A percentile compares a stretch with the other conserved stretches of the same genome.
Conservation (phyloP, 2,113 vertebrate species). For the Myotis brandtii region DNA sequence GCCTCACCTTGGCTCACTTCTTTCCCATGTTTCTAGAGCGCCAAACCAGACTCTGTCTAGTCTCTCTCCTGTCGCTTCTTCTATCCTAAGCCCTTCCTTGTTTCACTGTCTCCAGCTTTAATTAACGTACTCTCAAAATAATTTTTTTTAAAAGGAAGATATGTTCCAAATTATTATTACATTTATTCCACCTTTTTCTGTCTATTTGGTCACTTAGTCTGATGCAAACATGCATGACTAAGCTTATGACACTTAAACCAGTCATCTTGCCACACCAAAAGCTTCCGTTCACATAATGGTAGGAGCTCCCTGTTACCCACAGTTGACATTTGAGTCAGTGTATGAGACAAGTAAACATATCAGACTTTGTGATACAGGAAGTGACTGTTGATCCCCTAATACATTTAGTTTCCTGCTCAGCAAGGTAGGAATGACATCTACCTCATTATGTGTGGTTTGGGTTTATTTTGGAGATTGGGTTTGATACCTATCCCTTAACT, state of each 20-base stretch:
- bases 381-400: background rate
- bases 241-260: background rate
- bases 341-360: background rate
- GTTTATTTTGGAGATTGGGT: background rate
- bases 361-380: background rate
- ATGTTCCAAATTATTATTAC: background rate
- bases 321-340: background rate
- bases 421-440: background rate
- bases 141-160: background rate
- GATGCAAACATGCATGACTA: constrained; percentile 29
- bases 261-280: constrained; percentile 43
- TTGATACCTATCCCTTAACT: background rate
- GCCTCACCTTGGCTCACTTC: no score
- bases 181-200: background rate
- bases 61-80: no score
- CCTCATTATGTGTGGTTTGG: background rate
- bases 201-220: constrained; percentile 17
- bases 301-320: background rate
- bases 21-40: no score
- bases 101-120: no score
- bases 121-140: no score
- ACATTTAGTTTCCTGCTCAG: background rate
- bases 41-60: no score
- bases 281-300: background rate
- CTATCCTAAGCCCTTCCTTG: no score